A percentile compares a stretch with the other conserved stretches of the same genome.
Conservation (phyloP, 2,113 vertebrate species). For the Cyprinodon tularosa region DNA sequence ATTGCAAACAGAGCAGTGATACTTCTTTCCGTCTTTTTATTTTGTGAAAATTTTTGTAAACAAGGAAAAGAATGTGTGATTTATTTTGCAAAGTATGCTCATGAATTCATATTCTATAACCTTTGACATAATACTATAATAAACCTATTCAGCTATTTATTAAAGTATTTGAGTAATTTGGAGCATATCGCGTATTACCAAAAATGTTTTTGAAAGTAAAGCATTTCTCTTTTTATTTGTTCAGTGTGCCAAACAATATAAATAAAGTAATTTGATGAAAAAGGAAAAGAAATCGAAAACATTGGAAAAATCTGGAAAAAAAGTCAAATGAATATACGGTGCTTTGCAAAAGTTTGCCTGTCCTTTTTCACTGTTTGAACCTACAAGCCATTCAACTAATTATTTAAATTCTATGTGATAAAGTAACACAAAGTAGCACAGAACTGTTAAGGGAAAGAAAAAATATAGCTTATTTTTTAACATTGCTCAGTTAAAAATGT, state of each 20-base stretch:
- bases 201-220: constrained; percentile 7
- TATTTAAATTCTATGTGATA: no score
- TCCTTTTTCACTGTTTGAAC: neutral
- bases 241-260: neutral
- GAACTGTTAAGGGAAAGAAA: neutral
- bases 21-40: constrained; percentile 81
- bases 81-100: constrained; percentile 75
- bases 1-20: constrained; percentile 78
- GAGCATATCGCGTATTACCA: constrained; percentile 22
- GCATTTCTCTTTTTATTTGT: neutral
- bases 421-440: no score
- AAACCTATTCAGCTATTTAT: constrained; percentile 80
- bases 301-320: neutral
- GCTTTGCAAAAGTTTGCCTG: neutral
- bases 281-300: neutral
- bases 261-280: neutral
- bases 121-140: constrained; percentile 73
- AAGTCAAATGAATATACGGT: neutral
- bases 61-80: constrained; percentile 72
- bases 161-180: constrained; percentile 76
- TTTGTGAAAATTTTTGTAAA: constrained; percentile 81
- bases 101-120: constrained; percentile 74
- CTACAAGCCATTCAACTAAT: no score
- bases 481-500: neutral
- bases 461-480: neutral